Evolutionary conservation across 2,113 vertebrate genomes (phyloP).

Genomic region (Corydoras sp.): DNA sequence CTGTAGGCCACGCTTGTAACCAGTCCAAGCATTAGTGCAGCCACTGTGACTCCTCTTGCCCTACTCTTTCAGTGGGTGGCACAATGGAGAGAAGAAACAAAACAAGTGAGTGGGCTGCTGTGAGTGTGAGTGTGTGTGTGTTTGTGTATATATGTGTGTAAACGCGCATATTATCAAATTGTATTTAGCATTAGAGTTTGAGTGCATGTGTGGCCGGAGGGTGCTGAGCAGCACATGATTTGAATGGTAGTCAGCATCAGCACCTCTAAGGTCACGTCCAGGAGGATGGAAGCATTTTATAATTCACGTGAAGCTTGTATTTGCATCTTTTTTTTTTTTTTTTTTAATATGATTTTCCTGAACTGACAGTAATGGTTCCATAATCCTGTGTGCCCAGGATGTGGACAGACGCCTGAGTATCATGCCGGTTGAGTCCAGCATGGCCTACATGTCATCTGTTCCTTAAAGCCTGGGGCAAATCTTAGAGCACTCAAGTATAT

Average conservation of each 20-base stretch:
- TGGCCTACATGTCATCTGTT: conserved; percentile 36
- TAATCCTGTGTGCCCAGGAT: conserved; percentile 36
- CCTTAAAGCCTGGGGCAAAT: conserved; percentile 43
- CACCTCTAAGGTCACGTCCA: conserved; percentile 47
- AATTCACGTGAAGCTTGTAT: conserved; percentile 32
- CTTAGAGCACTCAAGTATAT: conserved; percentile 9
- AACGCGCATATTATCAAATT: not conserved
- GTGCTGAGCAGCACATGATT: conserved; percentile 36
- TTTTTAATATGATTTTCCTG: conserved; percentile 36
- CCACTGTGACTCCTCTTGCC: conserved; percentile 52
- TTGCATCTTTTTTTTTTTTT: conserved; percentile 41
- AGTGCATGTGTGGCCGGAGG: conserved; percentile 33
- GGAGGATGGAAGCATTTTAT: conserved; percentile 37
- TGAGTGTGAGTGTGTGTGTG: conserved; percentile 19
- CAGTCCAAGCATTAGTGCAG: conserved; percentile 56
- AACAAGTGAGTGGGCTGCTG: conserved; percentile 17
- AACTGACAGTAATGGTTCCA: conserved; percentile 21
- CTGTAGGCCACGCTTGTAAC: conserved; percentile 56
- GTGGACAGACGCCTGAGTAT: conserved; percentile 38
- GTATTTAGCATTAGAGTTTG: conserved; percentile 17
- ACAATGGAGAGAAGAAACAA: conserved; percentile 42
- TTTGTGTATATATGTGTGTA: not conserved
- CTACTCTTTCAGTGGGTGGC: conserved; percentile 58
- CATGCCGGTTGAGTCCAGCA: conserved; percentile 39
- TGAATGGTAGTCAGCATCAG: conserved; percentile 45